Percentiles rank a stretch among this genome's conserved stretches.
Conservation (phyloP, 2,888 invertebrate species). For the Drosophila suboccidentalis region DNA sequence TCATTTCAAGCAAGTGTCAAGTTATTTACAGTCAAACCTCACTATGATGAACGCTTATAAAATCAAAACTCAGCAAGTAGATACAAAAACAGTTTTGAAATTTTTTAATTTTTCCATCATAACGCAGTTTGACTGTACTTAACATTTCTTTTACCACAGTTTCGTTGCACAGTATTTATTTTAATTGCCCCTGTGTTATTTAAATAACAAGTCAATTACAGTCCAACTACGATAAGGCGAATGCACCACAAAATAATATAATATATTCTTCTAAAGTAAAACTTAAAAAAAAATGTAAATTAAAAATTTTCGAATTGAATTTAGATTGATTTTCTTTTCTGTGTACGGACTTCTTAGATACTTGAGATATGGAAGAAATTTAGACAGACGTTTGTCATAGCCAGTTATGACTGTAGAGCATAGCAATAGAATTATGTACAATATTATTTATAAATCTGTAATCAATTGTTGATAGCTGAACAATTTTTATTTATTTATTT, state of each 20-base stretch:
- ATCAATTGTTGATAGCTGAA: not conserved
- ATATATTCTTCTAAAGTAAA: too few species aligned
- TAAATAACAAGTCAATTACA: not conserved
- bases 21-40: not conserved
- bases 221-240: not conserved
- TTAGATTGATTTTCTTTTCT: not conserved
- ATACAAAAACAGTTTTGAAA: too few species aligned
- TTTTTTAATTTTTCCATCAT: not conserved
- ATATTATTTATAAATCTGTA: conserved; percentile 7
- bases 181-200: not conserved
- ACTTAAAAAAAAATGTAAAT: too few species aligned
- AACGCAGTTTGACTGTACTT: not conserved
- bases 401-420: not conserved
- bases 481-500: not conserved
- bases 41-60: not conserved
- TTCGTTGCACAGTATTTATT: too few species aligned
- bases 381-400: not conserved
- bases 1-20: not conserved
- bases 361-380: too few species aligned
- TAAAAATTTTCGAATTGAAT: too few species aligned
- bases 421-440: not conserved
- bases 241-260: not conserved
- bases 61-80: too few species aligned
- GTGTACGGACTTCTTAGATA: too few species aligned
- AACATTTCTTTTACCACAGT: not conserved